phyloP scores from a whole-genome alignment of 1,140 invertebrate species.

The Riptortus pedestris region DNA sequence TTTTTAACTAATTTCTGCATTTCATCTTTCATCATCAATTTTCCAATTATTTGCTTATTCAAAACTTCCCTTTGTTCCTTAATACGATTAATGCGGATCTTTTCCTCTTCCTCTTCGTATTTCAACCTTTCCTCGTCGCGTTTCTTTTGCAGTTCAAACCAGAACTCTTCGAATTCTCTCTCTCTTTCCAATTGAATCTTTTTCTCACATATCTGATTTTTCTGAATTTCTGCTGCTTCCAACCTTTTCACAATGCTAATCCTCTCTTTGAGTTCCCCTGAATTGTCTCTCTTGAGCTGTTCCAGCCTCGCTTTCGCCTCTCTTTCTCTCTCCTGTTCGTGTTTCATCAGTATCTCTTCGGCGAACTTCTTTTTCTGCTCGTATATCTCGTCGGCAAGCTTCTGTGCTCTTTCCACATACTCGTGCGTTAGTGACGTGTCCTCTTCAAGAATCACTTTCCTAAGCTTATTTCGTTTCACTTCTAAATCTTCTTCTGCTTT shows the following conservation, averaged over 20 bases:
- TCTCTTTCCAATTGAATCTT: background rate
- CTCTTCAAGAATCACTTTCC: background rate
- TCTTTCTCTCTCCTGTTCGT: background rate
- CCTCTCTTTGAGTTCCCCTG: background rate
- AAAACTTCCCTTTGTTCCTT: slow-evolving; percentile 9
- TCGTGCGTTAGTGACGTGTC: background rate
- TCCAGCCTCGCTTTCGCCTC: background rate
- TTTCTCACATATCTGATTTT: slow-evolving; percentile 10
- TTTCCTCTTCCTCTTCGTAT: background rate
- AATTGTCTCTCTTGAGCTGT: background rate
- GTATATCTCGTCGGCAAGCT: background rate
- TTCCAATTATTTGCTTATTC: slow-evolving; percentile 1
- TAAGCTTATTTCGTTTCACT: slow-evolving; percentile 8
- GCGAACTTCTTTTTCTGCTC: slow-evolving; percentile 6
- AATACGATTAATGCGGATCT: background rate
- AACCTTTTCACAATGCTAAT: background rate
- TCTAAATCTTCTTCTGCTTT: background rate
- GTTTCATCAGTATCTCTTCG: background rate
- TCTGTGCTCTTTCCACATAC: background rate
- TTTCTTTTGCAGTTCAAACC: background rate
- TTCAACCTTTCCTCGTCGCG: background rate
- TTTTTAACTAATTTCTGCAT: background rate
- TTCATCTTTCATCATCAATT: background rate
- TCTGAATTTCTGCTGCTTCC: background rate
- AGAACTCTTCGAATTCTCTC: background rate